Conservation (phyloP, 2,888 invertebrate species). For the Palloptera scutellata region DNA sequence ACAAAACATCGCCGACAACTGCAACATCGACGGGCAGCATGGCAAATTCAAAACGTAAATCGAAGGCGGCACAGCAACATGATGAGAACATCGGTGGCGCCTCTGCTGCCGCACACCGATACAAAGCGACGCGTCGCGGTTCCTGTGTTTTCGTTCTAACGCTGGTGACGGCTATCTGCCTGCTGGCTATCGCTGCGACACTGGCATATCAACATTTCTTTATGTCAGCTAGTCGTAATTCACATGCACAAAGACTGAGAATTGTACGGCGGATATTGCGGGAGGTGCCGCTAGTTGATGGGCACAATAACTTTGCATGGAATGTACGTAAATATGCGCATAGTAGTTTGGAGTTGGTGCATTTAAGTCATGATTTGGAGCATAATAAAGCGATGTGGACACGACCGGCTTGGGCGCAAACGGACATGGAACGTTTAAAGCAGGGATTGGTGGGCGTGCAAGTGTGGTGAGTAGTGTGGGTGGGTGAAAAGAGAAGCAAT, state of each 20-base stretch:
- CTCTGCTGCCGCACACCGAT: constrained; percentile 33
- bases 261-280: constrained; percentile 61
- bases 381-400: constrained; percentile 78
- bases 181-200: constrained; percentile 59
- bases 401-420: constrained; percentile 89
- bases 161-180: constrained; percentile 56
- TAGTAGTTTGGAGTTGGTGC: constrained; percentile 72
- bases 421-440: constrained; percentile 85
- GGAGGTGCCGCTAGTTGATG: constrained; percentile 67
- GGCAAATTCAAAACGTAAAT: constrained; percentile 46
- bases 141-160: constrained; percentile 61
- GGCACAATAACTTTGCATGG: constrained; percentile 90
- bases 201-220: constrained; percentile 62
- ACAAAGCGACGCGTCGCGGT: constrained; percentile 50
- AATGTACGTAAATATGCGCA: constrained; percentile 88
- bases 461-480: constrained; percentile 76
- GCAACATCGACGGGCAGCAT: constrained; percentile 36
- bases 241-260: constrained; percentile 64
- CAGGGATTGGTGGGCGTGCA: constrained; percentile 89
- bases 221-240: constrained; percentile 62
- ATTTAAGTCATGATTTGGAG: constrained; percentile 58
- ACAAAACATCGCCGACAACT: constrained; percentile 27
- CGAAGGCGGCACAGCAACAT: constrained; percentile 40
- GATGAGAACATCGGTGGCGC: constrained; percentile 7
- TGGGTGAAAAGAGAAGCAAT: no score